Evolutionary conservation across 2,113 vertebrate genomes (phyloP), one percentile per base, ranked within the genome.

Genomic region (Lynx canadensis): DNA sequence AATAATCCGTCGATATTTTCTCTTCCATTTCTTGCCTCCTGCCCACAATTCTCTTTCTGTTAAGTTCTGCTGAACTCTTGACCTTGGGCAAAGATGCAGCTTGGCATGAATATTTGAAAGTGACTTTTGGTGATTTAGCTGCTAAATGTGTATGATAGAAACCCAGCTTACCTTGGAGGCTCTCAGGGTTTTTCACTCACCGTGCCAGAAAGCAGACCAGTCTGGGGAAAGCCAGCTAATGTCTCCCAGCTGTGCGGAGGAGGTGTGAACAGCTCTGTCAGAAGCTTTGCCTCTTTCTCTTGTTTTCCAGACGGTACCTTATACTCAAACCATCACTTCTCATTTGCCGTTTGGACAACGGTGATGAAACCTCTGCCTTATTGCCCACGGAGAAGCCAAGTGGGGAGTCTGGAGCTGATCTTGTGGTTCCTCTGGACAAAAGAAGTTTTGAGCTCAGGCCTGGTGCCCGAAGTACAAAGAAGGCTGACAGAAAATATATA

Each of bases 241-340:
- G 98, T 99, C 98, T 99, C 98, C 98, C 98, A 99, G 98, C 98
- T 98, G 98, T 98, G 98, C 97, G 90, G 97, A 63, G 84, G 83
- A 98, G 98, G 98, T 99, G 99, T 99, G 99, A 99, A 99, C 98
- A 98, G 98, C 98, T 98, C 98, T 99, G 99, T 99, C 99, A 99
- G 98, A 98, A 98, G 97, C 93, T 31, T 98, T 98, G 97, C 98
- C 98, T 98, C 95, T 96, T 98, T 98, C 95, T 97, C 89, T 96
- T 98, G 97, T 97, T 96, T 97, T 98, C 86, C 91, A 98, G 97
- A 98, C 92, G 98, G 98, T 96, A 96, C 97, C 97, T 97, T 98
- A 73, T 97, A 97, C 95, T 97, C 29, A 41, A 98, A 97, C 98
- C 98, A 98, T 99, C 99, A 98, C 98, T 98, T 99, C 97, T 97